phyloP scores from a whole-genome alignment of 2,113 vertebrate genomes.

The Poecilia latipinna region DNA sequence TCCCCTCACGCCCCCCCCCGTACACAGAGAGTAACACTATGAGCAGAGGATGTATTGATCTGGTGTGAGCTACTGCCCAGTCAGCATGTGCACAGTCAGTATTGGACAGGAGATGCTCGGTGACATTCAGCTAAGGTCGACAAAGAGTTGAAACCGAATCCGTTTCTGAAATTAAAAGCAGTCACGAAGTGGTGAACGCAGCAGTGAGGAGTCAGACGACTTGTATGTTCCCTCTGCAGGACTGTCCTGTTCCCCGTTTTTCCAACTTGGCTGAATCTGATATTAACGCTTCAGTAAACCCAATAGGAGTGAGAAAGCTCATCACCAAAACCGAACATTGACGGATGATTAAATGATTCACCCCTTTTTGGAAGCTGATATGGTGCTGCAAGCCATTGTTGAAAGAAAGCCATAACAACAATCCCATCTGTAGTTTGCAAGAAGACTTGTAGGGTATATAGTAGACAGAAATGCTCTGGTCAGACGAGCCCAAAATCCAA shows the following conservation, averaged over 20 bases:
- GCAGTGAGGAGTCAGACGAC: constrained; percentile 40
- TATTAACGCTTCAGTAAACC: constrained; percentile 13
- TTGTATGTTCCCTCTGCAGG: constrained; percentile 42
- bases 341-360: no score
- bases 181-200: constrained; percentile 39
- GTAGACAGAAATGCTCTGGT: not conserved
- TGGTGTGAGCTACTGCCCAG: constrained; percentile 57
- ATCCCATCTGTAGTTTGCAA: not conserved
- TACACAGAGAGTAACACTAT: constrained; percentile 21
- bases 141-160: constrained; percentile 63
- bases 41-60: constrained; percentile 64
- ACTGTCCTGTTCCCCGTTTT: constrained; percentile 44
- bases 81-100: constrained; percentile 69
- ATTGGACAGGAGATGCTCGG: constrained; percentile 63
- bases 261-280: constrained; percentile 33
- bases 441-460: not conserved
- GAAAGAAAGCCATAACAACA: not conserved
- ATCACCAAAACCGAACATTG: not conserved
- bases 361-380: not conserved
- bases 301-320: not conserved
- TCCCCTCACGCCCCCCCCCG: not conserved
- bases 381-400: not conserved
- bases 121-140: constrained; percentile 76
- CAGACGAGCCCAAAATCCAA: not conserved
- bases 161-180: constrained; percentile 52